Evolutionary conservation across 2,113 vertebrate genomes (phyloP).

Genomic region (Brachionichthys hirsutus): DNA sequence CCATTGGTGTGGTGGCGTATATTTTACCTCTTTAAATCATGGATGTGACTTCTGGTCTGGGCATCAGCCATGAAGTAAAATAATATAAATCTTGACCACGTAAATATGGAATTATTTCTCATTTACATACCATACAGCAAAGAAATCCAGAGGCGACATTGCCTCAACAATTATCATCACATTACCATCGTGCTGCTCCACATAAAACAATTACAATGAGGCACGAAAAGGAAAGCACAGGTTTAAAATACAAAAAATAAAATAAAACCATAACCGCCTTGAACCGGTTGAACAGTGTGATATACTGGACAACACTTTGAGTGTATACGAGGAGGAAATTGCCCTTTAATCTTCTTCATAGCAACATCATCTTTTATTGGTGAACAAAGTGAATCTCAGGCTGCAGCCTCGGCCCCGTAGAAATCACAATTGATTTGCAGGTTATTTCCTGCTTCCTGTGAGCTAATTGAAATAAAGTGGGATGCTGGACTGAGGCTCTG

Average conservation of each 20-base stretch:
- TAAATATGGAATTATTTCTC: neutral
- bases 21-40: neutral
- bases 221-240: neutral
- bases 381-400: constrained; percentile 62
- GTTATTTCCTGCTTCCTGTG: constrained; percentile 77
- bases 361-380: constrained; percentile 67
- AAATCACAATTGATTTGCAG: constrained; percentile 76
- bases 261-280: constrained; percentile 26
- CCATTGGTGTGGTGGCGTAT: too few species aligned
- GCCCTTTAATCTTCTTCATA: constrained; percentile 62
- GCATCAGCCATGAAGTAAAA: neutral
- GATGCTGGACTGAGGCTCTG: constrained; percentile 50
- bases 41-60: neutral
- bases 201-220: neutral
- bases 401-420: constrained; percentile 44
- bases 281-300: constrained; percentile 41
- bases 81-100: neutral
- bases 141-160: neutral
- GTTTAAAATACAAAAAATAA: constrained; percentile 11
- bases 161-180: too few species aligned
- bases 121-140: neutral
- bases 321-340: constrained; percentile 39
- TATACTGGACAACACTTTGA: constrained; percentile 27
- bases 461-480: constrained; percentile 79
- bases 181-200: neutral